Conservation (phyloP, 2,113 vertebrate genomes). For the Neolamprologus modestus region DNA sequence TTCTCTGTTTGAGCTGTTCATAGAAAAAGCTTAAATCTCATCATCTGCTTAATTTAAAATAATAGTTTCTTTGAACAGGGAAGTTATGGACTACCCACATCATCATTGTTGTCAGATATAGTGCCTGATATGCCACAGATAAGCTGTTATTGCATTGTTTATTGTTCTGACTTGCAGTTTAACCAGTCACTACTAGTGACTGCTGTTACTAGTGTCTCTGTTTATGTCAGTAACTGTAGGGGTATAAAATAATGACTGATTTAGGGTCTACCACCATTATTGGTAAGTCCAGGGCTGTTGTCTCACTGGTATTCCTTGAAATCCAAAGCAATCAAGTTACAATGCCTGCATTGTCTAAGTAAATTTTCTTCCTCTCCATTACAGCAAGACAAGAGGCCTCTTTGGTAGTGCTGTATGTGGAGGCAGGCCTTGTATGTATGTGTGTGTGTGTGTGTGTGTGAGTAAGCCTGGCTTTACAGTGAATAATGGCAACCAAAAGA, state of each 20-base stretch:
- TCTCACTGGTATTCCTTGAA: neutral
- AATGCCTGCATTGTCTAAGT: neutral
- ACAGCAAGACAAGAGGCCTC: neutral
- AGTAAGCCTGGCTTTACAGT: neutral
- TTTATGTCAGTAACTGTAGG: neutral
- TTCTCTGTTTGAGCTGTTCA: neutral
- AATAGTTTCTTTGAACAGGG: neutral
- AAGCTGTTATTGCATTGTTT: neutral
- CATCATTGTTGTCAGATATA: neutral
- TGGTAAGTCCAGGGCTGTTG: neutral
- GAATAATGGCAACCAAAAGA: neutral
- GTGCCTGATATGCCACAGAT: neutral
- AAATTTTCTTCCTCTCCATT: neutral
- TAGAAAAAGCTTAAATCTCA: neutral
- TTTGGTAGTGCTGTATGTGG: neutral
- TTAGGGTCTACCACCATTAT: neutral
- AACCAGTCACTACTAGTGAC: neutral
- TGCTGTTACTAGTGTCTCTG: neutral
- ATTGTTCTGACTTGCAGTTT: neutral
- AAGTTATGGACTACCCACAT: neutral
- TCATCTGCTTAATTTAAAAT: neutral
- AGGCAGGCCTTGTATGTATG: fast-evolving
- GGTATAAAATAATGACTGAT: neutral
- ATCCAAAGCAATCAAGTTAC: neutral
- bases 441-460: neutral